Evolutionary conservation across 2,797 vertebrate genomes (phyloP).

Genomic region (Poecilia picta): DNA sequence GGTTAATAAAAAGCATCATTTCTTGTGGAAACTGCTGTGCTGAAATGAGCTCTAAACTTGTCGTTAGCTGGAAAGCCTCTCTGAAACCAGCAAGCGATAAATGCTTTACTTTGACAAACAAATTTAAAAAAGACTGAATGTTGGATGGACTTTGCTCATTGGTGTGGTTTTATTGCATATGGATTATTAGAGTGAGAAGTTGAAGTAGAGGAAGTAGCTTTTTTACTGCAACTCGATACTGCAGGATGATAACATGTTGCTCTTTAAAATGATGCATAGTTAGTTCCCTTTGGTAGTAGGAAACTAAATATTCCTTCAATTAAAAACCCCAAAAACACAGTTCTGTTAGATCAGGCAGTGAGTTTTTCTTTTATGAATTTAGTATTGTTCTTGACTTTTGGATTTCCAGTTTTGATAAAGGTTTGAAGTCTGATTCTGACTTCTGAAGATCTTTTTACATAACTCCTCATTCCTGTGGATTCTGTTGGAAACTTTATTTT

Average conservation of each 20-base stretch:
- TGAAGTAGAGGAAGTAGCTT: neutral
- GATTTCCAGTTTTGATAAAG: neutral
- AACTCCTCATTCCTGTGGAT: too few species aligned
- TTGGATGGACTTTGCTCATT: neutral
- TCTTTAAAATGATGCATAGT: neutral
- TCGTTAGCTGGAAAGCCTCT: constrained; percentile 5
- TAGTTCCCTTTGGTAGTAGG: neutral
- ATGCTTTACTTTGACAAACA: constrained; percentile 13
- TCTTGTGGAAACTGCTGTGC: neutral
- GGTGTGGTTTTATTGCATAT: neutral
- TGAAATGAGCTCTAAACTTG: constrained; percentile 8
- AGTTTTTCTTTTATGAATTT: neutral
- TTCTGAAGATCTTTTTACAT: neutral
- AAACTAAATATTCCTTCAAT: neutral
- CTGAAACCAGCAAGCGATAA: constrained; percentile 4
- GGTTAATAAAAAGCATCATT: neutral
- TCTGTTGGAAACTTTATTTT: neutral
- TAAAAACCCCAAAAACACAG: neutral
- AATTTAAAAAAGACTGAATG: neutral
- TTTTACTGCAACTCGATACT: neutral
- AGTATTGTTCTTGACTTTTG: neutral
- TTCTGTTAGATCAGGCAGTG: neutral
- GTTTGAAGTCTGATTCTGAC: neutral
- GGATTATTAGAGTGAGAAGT: neutral
- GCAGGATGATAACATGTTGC: neutral